These are phyloP conservation scores for Drosophila albomicans DNA, from an alignment of 1,140 invertebrate species.

Conservation along the genomic window DNA sequence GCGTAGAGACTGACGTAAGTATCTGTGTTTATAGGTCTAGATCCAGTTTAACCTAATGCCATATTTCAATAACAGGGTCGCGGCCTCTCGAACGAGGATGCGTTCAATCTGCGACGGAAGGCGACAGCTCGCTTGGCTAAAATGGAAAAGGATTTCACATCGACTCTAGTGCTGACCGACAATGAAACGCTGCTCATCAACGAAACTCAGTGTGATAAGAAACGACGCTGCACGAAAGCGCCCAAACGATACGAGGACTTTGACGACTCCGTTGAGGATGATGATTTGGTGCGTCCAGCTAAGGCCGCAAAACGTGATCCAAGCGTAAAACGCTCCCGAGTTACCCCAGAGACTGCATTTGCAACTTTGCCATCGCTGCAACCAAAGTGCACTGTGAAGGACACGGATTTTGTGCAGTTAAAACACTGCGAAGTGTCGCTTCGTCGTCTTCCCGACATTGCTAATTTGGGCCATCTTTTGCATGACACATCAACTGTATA, in stretches of 20 bases:
- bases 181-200: slow-evolving; percentile 79
- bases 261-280: slow-evolving; percentile 67
- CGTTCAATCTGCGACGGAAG: slow-evolving; percentile 72
- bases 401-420: slow-evolving; percentile 62
- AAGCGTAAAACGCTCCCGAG: not conserved
- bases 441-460: slow-evolving; percentile 60
- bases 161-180: slow-evolving; percentile 79
- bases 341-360: not conserved
- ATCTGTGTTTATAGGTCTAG: not conserved
- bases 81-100: slow-evolving; percentile 77
- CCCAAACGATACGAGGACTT: slow-evolving; percentile 83
- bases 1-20: slow-evolving; percentile 71
- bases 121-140: slow-evolving; percentile 79
- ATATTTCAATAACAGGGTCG: slow-evolving; percentile 50
- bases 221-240: slow-evolving; percentile 76
- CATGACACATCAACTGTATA: slow-evolving; percentile 82
- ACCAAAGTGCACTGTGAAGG: slow-evolving; percentile 50
- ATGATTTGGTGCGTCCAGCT: slow-evolving; percentile 11
- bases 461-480: slow-evolving; percentile 75
- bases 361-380: slow-evolving; percentile 1
- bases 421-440: slow-evolving; percentile 73
- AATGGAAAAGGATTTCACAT: slow-evolving; percentile 83
- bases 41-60: not conserved
- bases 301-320: slow-evolving; percentile 19
- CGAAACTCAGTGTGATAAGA: slow-evolving; percentile 79